Conservation (phyloP, 2,888 invertebrate species). For the Ommatoiulus sabulosus region DNA sequence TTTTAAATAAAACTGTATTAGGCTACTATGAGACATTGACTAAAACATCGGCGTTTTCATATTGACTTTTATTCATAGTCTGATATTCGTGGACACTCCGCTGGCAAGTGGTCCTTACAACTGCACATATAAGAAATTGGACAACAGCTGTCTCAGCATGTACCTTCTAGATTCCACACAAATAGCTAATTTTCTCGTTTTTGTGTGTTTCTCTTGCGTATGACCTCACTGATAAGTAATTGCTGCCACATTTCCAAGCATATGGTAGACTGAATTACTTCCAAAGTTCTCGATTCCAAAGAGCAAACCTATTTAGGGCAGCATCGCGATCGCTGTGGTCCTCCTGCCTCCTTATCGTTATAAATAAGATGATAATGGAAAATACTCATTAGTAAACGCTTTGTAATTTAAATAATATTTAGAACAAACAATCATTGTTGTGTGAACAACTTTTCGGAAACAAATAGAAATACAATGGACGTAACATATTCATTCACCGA, state of each 20-base stretch:
- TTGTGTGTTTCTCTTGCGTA: not conserved
- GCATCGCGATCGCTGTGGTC: not conserved
- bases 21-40: no score
- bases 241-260: not conserved
- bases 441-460: not conserved
- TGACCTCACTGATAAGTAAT: not conserved
- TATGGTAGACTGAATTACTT: not conserved
- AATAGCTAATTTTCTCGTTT: not conserved
- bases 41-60: no score
- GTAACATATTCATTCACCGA: no score
- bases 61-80: no score
- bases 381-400: not conserved
- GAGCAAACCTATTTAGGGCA: not conserved
- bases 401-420: not conserved
- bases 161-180: not conserved
- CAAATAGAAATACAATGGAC: not conserved
- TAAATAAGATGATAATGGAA: not conserved
- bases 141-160: not conserved
- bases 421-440: not conserved
- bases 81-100: no score
- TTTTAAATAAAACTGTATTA: no score
- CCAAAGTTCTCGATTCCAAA: constrained; percentile 7
- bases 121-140: not conserved
- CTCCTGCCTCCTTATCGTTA: not conserved
- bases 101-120: not conserved